A percentile compares a stretch with the other conserved stretches of the same genome.
These are phyloP conservation scores for Microctonus aethiopoides DNA, from an alignment of 2,888 invertebrate genomes.

Conservation along the genomic window DNA sequence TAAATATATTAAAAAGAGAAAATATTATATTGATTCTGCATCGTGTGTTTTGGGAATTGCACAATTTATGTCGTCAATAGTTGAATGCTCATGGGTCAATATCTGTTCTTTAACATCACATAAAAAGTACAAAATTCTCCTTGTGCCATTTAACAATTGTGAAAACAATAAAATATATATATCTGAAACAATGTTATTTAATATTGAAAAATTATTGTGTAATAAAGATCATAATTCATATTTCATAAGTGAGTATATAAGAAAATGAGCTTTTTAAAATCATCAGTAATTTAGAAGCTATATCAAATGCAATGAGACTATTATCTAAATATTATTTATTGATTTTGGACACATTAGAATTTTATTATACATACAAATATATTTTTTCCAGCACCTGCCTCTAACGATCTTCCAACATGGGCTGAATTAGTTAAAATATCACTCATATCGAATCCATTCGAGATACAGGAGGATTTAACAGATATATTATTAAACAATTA, in stretches of 20 bases:
- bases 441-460: slow-evolving; percentile 52
- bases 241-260: slow-evolving; percentile 56
- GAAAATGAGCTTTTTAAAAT: too few relatives aligned
- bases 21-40: slow-evolving; percentile 47
- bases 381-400: slow-evolving; percentile 50
- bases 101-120: slow-evolving; percentile 48
- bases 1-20: slow-evolving; percentile 32
- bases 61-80: slow-evolving; percentile 14
- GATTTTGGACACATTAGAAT: too few relatives aligned
- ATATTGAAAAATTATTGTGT: slow-evolving; percentile 48
- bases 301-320: too few relatives aligned
- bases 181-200: slow-evolving; percentile 55
- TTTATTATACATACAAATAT: too few relatives aligned
- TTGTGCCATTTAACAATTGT: slow-evolving; percentile 42
- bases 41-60: slow-evolving; percentile 50
- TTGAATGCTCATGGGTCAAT: slow-evolving; percentile 43
- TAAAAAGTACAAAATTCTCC: slow-evolving; percentile 55
- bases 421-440: slow-evolving; percentile 55
- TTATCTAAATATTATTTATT: too few relatives aligned
- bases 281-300: too few relatives aligned
- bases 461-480: slow-evolving; percentile 64
- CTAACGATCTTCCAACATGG: slow-evolving; percentile 38
- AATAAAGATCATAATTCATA: slow-evolving; percentile 41
- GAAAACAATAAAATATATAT: slow-evolving; percentile 46
- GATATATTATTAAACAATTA: slow-evolving; percentile 75